Conservation (phyloP, 2,113 vertebrate genomes). For the Rhinoptilus africanus region DNA sequence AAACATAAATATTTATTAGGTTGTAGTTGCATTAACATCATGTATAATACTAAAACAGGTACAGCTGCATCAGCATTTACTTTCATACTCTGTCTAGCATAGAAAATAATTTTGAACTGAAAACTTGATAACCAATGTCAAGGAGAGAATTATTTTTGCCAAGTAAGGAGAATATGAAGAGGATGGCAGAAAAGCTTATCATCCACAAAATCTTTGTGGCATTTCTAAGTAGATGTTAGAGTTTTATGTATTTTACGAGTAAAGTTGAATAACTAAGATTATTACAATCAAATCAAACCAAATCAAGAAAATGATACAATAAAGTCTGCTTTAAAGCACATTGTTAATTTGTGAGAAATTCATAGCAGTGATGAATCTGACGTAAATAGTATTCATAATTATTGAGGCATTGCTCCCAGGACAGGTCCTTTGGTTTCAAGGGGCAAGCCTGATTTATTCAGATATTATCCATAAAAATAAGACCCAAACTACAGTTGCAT, state of each 20-base stretch:
- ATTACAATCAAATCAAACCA: neutral
- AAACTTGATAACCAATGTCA: constrained; percentile 6
- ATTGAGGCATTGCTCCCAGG: neutral
- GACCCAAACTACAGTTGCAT: neutral
- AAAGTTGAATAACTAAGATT: neutral
- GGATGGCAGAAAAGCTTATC: neutral
- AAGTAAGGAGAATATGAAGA: neutral
- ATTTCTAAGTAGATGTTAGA: neutral
- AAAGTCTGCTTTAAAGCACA: neutral
- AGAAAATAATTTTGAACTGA: neutral
- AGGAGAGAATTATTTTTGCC: neutral
- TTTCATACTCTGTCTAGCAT: neutral
- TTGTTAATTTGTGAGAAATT: neutral
- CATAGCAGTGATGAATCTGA: neutral
- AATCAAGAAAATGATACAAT: neutral
- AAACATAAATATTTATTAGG: constrained; percentile 66
- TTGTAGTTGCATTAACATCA: constrained; percentile 14
- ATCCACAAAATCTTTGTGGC: neutral
- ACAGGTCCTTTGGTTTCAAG: neutral
- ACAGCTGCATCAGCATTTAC: constrained; percentile 49
- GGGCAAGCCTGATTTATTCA: neutral
- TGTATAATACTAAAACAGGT: constrained; percentile 9
- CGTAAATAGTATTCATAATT: neutral
- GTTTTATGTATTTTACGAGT: neutral
- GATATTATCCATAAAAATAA: neutral